Base-by-base conservation (phyloP, 2,888 invertebrate species). In the Micoletzkya japonica region DNA sequence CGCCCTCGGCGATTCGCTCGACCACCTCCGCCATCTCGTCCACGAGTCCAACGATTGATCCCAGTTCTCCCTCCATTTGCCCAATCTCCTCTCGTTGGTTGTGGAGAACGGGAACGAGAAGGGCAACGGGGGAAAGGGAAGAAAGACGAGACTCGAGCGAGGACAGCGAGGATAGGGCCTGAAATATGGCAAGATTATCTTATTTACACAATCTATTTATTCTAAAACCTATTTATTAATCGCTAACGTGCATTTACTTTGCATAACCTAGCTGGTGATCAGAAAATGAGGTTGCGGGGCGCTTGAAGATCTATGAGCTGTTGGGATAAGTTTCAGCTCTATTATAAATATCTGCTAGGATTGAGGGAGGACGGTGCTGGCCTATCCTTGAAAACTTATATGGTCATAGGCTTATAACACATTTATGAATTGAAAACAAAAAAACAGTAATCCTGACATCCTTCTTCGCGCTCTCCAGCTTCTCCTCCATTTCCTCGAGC, bases 401-500 rank as follows among this genome's bases (percentile, higher is more conserved):
- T n/a, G n/a, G n/a, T n/a, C n/a, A n/a, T n/a, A n/a, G n/a, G n/a
- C n/a, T n/a, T n/a, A n/a, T n/a, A 50, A 50, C 20, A 50, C 20
- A 50, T 10, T n/a, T 50, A 50, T 24, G n/a, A 50, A 54, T 26
- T 26, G 4, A 26, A 54, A 54, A 3, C 24, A 26, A 54, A 17
- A 26, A 26, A 28, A 54, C 14, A 2, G 26, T 50, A 20, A 50
- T 50, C 36, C 56, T 44, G 20, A 60, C 60, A 17, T 72, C 76
- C 14, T 39, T 28, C 34, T 34, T 58, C 59, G 6, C 59, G 58
- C 34, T 20, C 30, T 73, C 73, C 26, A 79, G 72, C 37, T 74
- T 37, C 1, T 57, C 70, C 54, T 75, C 76, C 2, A 76, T 32
- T 24, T 71, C 57, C 4, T 66, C 71, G n/a, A 70, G 36, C 36